These are phyloP conservation scores for Apodemia duryi DNA, from an alignment of 2,888 invertebrate genomes.

Conservation along the genomic window DNA sequence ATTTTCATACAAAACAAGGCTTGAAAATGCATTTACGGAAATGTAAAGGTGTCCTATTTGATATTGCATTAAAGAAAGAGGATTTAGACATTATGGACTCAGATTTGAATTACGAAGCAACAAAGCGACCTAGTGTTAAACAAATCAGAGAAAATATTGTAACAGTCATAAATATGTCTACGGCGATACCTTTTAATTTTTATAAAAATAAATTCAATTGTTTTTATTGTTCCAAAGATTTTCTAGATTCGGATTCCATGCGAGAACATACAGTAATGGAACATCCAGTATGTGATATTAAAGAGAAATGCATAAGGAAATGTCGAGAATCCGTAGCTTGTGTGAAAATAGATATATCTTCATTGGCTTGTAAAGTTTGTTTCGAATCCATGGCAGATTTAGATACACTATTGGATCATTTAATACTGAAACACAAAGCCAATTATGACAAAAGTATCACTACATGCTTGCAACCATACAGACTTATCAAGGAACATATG, in stretches of 20 bases:
- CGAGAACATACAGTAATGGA: constrained; percentile 59
- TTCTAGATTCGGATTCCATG: constrained; percentile 62
- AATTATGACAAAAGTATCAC: constrained; percentile 66
- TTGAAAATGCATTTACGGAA: constrained; percentile 63
- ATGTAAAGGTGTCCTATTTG: constrained; percentile 54
- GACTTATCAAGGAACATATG: constrained; percentile 63
- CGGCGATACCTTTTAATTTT: constrained; percentile 70
- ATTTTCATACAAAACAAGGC: constrained; percentile 66
- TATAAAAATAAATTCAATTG: constrained; percentile 72
- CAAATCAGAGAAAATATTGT: constrained; percentile 66
- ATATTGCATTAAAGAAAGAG: constrained; percentile 53
- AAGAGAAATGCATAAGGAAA: constrained; percentile 63
- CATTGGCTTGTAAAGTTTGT: constrained; percentile 63
- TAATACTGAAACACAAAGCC: constrained; percentile 58
- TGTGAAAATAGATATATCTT: constrained; percentile 66
- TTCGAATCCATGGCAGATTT: constrained; percentile 57
- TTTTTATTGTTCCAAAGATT: constrained; percentile 70
- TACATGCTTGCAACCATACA: constrained; percentile 63
- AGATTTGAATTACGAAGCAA: constrained; percentile 52
- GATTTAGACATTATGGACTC: constrained; percentile 52
- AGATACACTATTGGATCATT: constrained; percentile 57
- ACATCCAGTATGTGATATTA: constrained; percentile 61
- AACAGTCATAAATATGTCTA: constrained; percentile 67
- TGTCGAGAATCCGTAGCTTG: constrained; percentile 67
- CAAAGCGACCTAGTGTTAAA: constrained; percentile 60